phyloP scores from a whole-genome alignment of 2,888 invertebrate genomes.

The Xestia c-nigrum region DNA sequence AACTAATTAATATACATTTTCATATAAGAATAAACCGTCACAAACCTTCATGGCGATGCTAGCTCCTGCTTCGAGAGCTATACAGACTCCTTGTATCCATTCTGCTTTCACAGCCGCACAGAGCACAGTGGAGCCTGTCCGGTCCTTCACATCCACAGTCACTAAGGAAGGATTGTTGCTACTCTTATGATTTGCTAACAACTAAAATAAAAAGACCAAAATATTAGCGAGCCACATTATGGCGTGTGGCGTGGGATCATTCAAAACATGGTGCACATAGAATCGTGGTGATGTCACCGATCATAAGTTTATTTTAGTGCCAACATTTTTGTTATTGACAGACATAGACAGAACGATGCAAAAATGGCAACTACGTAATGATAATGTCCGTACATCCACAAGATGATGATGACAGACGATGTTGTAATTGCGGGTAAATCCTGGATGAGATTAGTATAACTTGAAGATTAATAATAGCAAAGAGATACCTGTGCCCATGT shows the following conservation, averaged over 20 bases:
- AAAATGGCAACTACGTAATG: too few relatives aligned
- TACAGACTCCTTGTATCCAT: constrained; percentile 84
- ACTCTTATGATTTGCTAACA: constrained; percentile 44
- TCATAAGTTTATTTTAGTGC: neutral
- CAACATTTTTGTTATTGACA: neutral
- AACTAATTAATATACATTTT: neutral
- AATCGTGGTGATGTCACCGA: neutral
- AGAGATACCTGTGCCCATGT: neutral
- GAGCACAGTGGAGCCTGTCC: constrained; percentile 76
- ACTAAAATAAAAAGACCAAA: constrained; percentile 20
- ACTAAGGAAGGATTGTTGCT: constrained; percentile 31
- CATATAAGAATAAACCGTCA: neutral
- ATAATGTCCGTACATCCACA: too few relatives aligned
- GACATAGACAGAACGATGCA: too few relatives aligned
- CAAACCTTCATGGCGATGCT: constrained; percentile 75
- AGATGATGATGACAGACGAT: too few relatives aligned
- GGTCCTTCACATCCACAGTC: constrained; percentile 54
- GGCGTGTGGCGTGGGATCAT: neutral
- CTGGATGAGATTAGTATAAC: neutral
- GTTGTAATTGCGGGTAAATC: too few relatives aligned
- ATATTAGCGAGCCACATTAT: neutral
- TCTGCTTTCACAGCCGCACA: constrained; percentile 81
- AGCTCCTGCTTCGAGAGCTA: constrained; percentile 85
- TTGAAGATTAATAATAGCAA: neutral
- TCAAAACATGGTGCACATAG: neutral